Evolutionary conservation across 2,888 invertebrate species (phyloP), one percentile per base, ranked within the genome.

Genomic region (Dendrolimus houi): DNA sequence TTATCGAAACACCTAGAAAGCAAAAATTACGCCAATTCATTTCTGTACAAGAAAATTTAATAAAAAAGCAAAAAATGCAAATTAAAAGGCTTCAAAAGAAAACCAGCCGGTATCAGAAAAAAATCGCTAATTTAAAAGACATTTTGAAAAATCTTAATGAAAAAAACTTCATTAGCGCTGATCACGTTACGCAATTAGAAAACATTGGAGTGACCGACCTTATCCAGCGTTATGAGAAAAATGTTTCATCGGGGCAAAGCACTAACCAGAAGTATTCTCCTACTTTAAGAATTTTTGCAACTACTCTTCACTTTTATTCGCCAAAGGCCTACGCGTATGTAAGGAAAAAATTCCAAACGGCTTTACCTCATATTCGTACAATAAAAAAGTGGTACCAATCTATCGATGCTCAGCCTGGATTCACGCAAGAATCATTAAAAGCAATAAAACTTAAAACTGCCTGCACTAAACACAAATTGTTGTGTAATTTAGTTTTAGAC

Each of bases 261-360:
- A 57, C 42, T 9, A 57, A 55, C 13, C 12, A 14, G 12, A 29
- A n/a, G n/a, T n/a, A n/a, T n/a, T n/a, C n/a, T n/a, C n/a, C n/a
- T n/a, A n/a, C n/a, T n/a, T n/a, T n/a, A n/a, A 40, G 52, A n/a
- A 54, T 54, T 40, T 56, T 56, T 58, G 56, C 58, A 29, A 17
- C 58, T 17, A 59, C 63, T 8, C 41, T 61, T 2, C 54, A 66
- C 52, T 64, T 59, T 56, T 62, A 62, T 58, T 64, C 66, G 10
- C 54, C 60, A 57, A 58, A 57, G 7, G 58, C 62, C 8, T 62
- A 62, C 17, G 56, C 58, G 56, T 61, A 62, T 52, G 53, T 63
- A 10, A 59, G 60, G 58, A 53, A 62, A 52, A 14, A 9, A 14
- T 62, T 56, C 52, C 53, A 58, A 52, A 64, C 57, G 56, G 12